Evolutionary conservation across 2,113 vertebrate species (phyloP), one percentile per base, ranked within the genome.

Genomic region (Hypomesus transpacificus): DNA sequence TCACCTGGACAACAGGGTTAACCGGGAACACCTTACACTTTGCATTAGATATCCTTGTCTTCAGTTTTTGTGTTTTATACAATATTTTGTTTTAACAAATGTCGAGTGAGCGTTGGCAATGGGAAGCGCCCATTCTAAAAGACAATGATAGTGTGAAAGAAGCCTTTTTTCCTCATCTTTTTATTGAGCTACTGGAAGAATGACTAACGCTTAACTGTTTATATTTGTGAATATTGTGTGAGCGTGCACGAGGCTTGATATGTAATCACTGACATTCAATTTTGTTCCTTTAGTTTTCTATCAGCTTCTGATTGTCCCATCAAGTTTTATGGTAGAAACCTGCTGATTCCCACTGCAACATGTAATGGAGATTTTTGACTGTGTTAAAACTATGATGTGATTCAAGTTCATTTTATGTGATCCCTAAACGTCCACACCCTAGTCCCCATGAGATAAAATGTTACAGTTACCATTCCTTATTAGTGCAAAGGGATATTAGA

Each of bases 201-300:
- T 64, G 79, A 80, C 76, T 82, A 85, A 86, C 68, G 71, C 86
- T 88, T 76, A 83, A 86, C 83, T 85, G 84, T 89, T 90, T 88
- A 87, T 88, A 88, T 87, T 88, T 83, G 84, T 89, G 85, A 86
- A 86, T 74, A 86, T 89, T 90, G 83, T 90, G 84, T 89, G 86
- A 88, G 88, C 86, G 83, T 78, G 68, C 81, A 76, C 75, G 77
- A 90, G 79, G 70, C 83, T 82, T 87, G 80, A 87, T 86, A 84
- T 72, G 62, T 85, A 82, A 84, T 77, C 39, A 75, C 75, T 79
- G 53, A 86, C 74, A 82, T 76, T 89, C 76, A 75, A 66, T 87
- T 82, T 78, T 86, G 39, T 80, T 79, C 72, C 72, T 75, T 74
- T 26, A 65, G 54, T 71, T 34, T 68, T 69, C 24, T 70, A 66